Evolutionary conservation across 2,797 vertebrate genomes (phyloP).

Genomic region (Leucoraja ocellata): DNA sequence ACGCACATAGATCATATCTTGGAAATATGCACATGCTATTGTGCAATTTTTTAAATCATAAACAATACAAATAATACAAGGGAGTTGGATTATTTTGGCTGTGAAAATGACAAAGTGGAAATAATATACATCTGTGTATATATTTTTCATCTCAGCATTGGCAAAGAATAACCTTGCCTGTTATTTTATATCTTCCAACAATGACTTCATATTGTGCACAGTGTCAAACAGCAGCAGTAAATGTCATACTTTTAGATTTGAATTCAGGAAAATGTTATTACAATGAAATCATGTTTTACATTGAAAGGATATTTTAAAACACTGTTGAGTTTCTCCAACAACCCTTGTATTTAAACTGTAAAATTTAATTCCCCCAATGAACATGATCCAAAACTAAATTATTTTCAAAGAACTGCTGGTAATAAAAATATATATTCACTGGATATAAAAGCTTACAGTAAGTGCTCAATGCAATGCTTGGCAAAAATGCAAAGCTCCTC

Average conservation of each 20-base stretch:
- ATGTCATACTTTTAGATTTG: not conserved
- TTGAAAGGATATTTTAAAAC: not conserved
- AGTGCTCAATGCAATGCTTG: not conserved
- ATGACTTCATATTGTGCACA: not conserved
- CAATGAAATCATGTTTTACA: not conserved
- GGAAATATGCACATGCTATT: not conserved
- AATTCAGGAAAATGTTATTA: not conserved
- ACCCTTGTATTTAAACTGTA: not conserved
- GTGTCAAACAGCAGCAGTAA: not conserved
- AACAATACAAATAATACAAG: not conserved
- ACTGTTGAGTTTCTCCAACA: not conserved
- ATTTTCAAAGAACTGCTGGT: not conserved
- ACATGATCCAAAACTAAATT: no score
- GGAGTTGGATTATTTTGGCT: not conserved
- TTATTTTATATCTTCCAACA: not conserved
- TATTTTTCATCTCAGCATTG: not conserved
- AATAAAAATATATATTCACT: not conserved
- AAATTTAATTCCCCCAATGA: not conserved
- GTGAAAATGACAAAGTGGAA: not conserved
- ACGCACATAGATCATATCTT: not conserved
- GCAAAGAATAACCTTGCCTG: not conserved
- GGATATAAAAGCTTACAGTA: not conserved
- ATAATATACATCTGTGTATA: not conserved
- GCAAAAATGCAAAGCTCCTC: conserved; percentile 5
- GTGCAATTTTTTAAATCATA: not conserved